Evolutionary conservation across 2,113 vertebrate genomes (phyloP).

Genomic region (Connochaetes taurinus): DNA sequence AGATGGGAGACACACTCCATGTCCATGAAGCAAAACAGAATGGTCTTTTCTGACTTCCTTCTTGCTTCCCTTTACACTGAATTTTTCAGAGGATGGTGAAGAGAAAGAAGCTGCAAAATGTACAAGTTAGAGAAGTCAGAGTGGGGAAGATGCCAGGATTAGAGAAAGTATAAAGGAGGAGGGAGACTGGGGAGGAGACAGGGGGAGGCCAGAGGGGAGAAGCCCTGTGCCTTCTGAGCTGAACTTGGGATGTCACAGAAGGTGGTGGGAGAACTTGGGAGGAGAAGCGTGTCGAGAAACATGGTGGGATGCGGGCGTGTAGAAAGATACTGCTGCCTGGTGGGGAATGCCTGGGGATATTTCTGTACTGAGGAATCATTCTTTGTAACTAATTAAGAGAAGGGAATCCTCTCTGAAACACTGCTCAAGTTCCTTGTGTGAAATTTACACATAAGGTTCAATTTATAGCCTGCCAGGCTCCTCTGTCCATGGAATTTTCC

Average conservation of each 20-base stretch:
- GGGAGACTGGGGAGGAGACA: not conserved
- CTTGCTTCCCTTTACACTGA: not conserved
- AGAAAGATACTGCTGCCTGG: not conserved
- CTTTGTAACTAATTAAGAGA: not conserved
- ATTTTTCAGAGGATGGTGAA: not conserved
- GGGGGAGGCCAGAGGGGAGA: not conserved
- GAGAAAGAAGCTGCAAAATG: not conserved
- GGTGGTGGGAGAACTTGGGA: not conserved
- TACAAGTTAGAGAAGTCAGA: not conserved
- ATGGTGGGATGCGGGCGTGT: not conserved
- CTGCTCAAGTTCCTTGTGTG: not conserved
- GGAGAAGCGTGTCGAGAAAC: not conserved
- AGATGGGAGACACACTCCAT: not conserved
- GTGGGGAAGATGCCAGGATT: not conserved
- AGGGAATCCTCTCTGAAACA: not conserved
- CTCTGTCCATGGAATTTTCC: not conserved
- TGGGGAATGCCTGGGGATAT: not conserved
- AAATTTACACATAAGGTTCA: not conserved
- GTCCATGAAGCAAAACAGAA: not conserved
- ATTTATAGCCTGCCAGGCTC: not conserved
- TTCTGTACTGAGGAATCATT: not conserved
- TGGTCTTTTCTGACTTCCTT: not conserved
- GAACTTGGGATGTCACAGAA: not conserved
- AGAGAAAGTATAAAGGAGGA: not conserved
- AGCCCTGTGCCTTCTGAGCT: no score